Evolutionary conservation across 2,888 invertebrate species (phyloP), one percentile per base, ranked within the genome.

Genomic region (Ectemnius lituratus): DNA sequence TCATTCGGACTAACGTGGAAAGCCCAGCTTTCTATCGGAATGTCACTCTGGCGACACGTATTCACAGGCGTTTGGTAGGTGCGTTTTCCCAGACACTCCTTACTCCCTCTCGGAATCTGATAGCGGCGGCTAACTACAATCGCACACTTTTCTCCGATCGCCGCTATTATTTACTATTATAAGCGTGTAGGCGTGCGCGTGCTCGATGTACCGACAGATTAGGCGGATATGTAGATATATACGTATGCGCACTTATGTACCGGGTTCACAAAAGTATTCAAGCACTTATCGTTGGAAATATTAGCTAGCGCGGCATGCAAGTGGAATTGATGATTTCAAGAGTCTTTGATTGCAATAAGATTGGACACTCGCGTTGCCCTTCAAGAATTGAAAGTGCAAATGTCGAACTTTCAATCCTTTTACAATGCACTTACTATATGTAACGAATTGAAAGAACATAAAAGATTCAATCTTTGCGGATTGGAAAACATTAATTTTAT

Each of bases 101-200:
- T 85, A 70, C 78, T 81, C 82, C 78, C 80, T 85, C 78, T 83
- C 82, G 82, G 80, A 81, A 88, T 88, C 88, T 85, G 88, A 88
- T 87, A 86, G 88, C 86, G 87, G 88, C 84, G 87, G 88, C 84
- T 84, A 83, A 84, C 84, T 84, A 87, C 87, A 88, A 87, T 88
- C 88, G 82, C 73, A 81, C 80, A 86, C 86, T 84, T 87, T 85
- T 85, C 83, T 84, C 75, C 82, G 82, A 87, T 87, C 84, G 82
- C 78, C 82, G 75, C 83, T 85, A 87, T 88, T 87, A 85, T 86
- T 87, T 82, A 83, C 84, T 84, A 85, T 87, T 85, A 84, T 80
- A 85, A 81, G 37, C 75, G 82, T 83, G 83, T 85, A 82, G 83
- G 84, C 85, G 82, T 65, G 67, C 78, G 78, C 71, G 61, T 64